Conservation (phyloP, 2,797 vertebrate species). For the Micropoecilia bifurca region DNA sequence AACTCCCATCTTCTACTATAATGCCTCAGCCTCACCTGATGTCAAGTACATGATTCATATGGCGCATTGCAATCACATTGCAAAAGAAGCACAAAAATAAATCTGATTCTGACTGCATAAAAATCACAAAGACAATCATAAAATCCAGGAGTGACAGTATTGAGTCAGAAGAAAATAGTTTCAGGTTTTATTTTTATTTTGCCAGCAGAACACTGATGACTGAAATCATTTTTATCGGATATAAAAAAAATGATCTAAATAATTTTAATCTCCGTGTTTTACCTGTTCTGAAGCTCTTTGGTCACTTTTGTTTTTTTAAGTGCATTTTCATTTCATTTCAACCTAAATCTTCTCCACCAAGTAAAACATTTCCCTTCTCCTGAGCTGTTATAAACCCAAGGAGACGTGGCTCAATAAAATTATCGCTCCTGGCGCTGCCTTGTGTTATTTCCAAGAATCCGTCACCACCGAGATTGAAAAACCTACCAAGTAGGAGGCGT, state of each 20-base stretch:
- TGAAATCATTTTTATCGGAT: no score
- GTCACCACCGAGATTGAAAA: neutral
- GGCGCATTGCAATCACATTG: no score
- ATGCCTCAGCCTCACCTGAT: no score
- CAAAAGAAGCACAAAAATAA: no score
- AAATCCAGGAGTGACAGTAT: no score
- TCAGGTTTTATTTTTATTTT: no score
- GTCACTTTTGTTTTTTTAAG: neutral
- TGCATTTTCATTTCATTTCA: neutral
- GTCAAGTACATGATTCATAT: no score
- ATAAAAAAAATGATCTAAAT: neutral
- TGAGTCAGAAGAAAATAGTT: no score
- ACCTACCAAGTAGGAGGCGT: neutral
- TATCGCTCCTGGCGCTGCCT: neutral
- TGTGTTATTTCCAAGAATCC: neutral
- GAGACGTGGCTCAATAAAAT: neutral
- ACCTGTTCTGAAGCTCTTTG: neutral
- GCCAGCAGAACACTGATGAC: no score
- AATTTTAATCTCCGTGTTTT: neutral
- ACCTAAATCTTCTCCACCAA: neutral
- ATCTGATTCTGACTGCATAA: no score
- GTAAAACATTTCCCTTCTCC: neutral
- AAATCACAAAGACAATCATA: no score
- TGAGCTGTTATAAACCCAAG: neutral
- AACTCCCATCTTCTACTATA: no score